Percentiles rank a stretch among this genome's conserved stretches.
Evolutionary conservation across 2,888 invertebrate species (phyloP).

Genomic region (Drosophila mimica): DNA sequence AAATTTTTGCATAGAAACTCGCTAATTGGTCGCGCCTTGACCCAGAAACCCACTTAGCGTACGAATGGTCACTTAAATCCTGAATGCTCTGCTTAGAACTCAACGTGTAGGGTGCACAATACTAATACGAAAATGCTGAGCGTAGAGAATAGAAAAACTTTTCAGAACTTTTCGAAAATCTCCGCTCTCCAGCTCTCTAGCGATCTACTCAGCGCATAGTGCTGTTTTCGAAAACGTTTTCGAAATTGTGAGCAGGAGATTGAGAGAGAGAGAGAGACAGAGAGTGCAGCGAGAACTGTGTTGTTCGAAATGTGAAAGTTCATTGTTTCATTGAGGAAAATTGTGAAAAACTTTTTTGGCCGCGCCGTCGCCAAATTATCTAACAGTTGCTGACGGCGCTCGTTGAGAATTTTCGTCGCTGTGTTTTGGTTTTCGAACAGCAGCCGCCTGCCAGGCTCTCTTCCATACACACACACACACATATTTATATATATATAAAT

Average conservation of each 20-base stretch:
- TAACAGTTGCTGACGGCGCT: slow-evolving; percentile 55
- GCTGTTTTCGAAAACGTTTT: slow-evolving; percentile 60
- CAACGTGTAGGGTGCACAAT: slow-evolving; percentile 60
- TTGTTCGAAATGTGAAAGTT: slow-evolving; percentile 76
- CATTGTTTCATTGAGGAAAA: slow-evolving; percentile 81
- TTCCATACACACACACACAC: background rate
- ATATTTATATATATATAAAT: background rate
- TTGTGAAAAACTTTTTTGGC: slow-evolving; percentile 58
- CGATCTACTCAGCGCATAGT: slow-evolving; percentile 12
- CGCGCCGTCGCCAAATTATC: slow-evolving; percentile 67
- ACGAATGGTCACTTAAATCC: slow-evolving; percentile 27
- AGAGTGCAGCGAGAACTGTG: slow-evolving; percentile 8
- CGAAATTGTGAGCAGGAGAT: slow-evolving; percentile 17
- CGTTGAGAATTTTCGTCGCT: slow-evolving; percentile 45
- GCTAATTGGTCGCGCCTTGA: slow-evolving; percentile 65
- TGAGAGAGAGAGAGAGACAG: background rate
- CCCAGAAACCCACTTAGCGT: slow-evolving; percentile 66
- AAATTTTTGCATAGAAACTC: slow-evolving; percentile 21
- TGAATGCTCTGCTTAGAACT: slow-evolving; percentile 35
- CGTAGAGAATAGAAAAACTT: slow-evolving; percentile 42
- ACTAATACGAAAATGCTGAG: slow-evolving; percentile 30
- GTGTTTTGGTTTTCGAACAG: slow-evolving; percentile 15
- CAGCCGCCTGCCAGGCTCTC: slow-evolving; percentile 5
- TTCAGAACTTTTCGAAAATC: slow-evolving; percentile 64
- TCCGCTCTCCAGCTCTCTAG: slow-evolving; percentile 1